Evolutionary conservation across 92 coral and sea anemone genomes (phyloP), one percentile per base, ranked within the genome.

Genomic region (Porites evermanni): DNA sequence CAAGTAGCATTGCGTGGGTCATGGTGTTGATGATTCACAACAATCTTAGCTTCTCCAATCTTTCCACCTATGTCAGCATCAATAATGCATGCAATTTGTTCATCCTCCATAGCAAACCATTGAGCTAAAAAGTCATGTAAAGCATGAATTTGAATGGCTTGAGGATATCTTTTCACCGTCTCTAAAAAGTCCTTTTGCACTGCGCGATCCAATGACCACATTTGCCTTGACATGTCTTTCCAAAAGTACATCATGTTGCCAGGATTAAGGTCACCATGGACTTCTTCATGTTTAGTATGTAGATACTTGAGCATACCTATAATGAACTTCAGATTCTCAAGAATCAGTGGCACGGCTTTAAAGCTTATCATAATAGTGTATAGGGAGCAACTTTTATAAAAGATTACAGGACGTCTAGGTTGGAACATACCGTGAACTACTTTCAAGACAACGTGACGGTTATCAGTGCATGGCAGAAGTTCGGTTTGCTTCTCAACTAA

Each of bases 401-500:
- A 65, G 32, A 79, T 61, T 64, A 79, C 72, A 0, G 77, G 77
- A 11, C 60, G 77, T 47, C 77, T 72, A 14, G 77, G 77, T 11
- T 72, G 0, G 4, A 72, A 13, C 16, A 16, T 3, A 72, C 77
- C 77, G 7, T 3, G 32, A 44, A 72, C 26, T 47, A 72, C 77
- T 72, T 72, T 72, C 60, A 72, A n/a, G 58, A 72, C 77, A 13
- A 72, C 58, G 8, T 72, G 77, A 77, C 16, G 51, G 38, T 67
- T 56, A 0, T 51, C 21, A 24, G 0, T 0, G 0, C 21, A 0
- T 21, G 5, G 47, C 47, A 38, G 47, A 38, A 38, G 47, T 38
- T 82, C 86, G n/a, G 78, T 72, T 82, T 71, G 86, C 38, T 82
- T 82, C 79, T 82, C 70, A 71, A 82, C 79, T 21, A 82, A 16